Base-by-base conservation (phyloP, 2,888 invertebrate genomes). In the Diabrotica balteata region DNA sequence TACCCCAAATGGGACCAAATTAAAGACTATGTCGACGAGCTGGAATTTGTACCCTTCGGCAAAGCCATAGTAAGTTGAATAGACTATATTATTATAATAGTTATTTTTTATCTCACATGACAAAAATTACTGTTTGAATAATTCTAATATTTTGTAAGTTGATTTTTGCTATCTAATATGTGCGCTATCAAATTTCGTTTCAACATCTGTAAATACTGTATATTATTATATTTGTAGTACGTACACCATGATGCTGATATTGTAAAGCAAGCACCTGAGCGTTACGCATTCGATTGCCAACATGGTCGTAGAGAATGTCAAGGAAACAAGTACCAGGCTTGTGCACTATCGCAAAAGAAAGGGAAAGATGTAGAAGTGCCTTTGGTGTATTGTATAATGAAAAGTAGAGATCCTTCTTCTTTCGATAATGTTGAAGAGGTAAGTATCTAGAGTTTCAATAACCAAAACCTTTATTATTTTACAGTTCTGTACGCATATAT, bases 281-380 rank as follows among this genome's bases (percentile, higher is more conserved):
- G 32, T 32, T 84, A 80, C 77, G 66, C 70, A 4, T 86, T 85
- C 74, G 55, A 68, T 0, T 88, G 88, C 72, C 88, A 88, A 73
- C 88, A 88, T 72, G 87, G 87, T 0, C 66, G 77, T 1, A 59
- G 73, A 0, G 88, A 88, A 77, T 88, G 88, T 74, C 71, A 72
- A 6, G 87, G 86, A 9, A 88, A 88, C 75, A 85, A 82, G 73
- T 83, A 84, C 7, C 87, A 87, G 70, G 84, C 86, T 1, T 88
- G 88, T 73, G 86, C 81, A 3, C 77, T 87, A 63, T 51, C 81
- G 7, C 79, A 83, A 65, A 82, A 84, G 59, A 68, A 74, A 47
- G 75, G 75, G 17, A 73, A 76, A 47, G 72, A 67, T n/a, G 75
- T 75, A 52, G 50, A 76, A 42, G 60, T 78, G 4, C 71, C 77